Evolutionary conservation across 2,888 invertebrate genomes (phyloP), one percentile per base, ranked within the genome.

Genomic region (Meteorus cinctellus): DNA sequence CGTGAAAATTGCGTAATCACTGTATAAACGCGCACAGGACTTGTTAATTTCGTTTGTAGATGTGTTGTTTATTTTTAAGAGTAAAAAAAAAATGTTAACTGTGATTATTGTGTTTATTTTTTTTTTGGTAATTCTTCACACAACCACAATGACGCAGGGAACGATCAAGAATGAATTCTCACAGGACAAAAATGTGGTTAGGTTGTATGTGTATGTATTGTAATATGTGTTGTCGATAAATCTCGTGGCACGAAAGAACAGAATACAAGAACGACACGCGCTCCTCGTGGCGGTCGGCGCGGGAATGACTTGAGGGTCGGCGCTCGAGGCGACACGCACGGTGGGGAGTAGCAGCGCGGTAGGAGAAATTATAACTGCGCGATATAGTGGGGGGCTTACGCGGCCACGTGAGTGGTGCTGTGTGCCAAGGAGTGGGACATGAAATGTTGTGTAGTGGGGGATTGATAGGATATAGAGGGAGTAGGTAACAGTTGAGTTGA

Each of bases 241-340:
- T 81, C 81, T 83, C 82, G 83, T 86, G 84, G 82, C 81, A 78
- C 79, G 78, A 77, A 41, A 55, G 80, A 81, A 82, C 80, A 81
- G 76, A 82, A 81, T 82, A 76, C 74, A 80, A 81, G 77, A 77
- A 80, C 83, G 83, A 84, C 81, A 80, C 85, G 82, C 85, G 81
- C 82, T 84, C 82, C 84, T 84, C 84, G 81, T 85, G 85, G 82
- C 81, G 87, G 86, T 83, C 85, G 86, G 84, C 87, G 86, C 87
- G 87, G 85, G 85, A 87, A 87, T 87, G 87, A 87, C 81, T 82
- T 80, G 81, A 82, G 83, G 79, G 82, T 77, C 81, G 81, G 79
- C 79, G 81, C 79, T 85, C 72, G 66, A 71, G 80, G 75, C 76
- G 76, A 45, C 34, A 62, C 55, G 24, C 19, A 12, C 29, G 24